A percentile compares a stretch with the other conserved stretches of the same genome.
Evolutionary conservation across 2,888 invertebrate genomes (phyloP).

Genomic region (Agrotis exclamationis): DNA sequence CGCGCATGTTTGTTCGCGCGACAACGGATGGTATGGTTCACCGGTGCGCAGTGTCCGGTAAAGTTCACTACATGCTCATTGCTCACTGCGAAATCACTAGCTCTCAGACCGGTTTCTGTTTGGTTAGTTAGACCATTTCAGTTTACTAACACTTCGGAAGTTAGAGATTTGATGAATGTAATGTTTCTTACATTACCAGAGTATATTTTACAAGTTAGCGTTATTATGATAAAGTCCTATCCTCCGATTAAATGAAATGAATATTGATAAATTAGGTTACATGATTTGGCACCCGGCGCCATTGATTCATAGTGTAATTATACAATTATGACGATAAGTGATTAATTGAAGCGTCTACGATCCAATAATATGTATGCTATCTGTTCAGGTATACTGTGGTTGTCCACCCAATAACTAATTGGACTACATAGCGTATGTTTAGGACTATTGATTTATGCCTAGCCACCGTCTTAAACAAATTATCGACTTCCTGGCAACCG

Average conservation of each 20-base stretch:
- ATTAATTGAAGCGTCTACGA: conserved; percentile 9
- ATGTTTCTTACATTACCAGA: background rate
- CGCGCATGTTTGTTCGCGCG: conserved; percentile 81
- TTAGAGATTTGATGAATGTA: conserved; percentile 69
- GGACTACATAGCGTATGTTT: conserved; percentile 35
- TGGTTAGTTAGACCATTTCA: conserved; percentile 55
- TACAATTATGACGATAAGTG: conserved; percentile 1
- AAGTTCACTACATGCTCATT: conserved; percentile 77
- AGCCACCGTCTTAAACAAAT: conserved; percentile 46
- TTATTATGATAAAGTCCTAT: too few relatives aligned
- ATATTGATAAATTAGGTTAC: background rate
- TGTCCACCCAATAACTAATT: conserved; percentile 25
- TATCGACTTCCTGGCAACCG: conserved; percentile 46
- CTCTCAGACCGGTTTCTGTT: conserved; percentile 71
- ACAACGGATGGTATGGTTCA: conserved; percentile 77
- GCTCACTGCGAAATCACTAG: conserved; percentile 82
- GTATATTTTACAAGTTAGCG: background rate
- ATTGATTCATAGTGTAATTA: background rate
- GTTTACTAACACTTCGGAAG: conserved; percentile 73
- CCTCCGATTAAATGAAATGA: background rate
- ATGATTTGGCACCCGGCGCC: background rate
- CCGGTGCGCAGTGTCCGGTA: conserved; percentile 74
- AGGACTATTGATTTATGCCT: conserved; percentile 47
- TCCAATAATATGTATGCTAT: conserved; percentile 7
- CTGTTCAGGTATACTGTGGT: background rate